A percentile compares a stretch with the other conserved stretches of the same genome.
Conservation (phyloP, 2,113 vertebrate species). For the Vanacampus margaritifer region DNA sequence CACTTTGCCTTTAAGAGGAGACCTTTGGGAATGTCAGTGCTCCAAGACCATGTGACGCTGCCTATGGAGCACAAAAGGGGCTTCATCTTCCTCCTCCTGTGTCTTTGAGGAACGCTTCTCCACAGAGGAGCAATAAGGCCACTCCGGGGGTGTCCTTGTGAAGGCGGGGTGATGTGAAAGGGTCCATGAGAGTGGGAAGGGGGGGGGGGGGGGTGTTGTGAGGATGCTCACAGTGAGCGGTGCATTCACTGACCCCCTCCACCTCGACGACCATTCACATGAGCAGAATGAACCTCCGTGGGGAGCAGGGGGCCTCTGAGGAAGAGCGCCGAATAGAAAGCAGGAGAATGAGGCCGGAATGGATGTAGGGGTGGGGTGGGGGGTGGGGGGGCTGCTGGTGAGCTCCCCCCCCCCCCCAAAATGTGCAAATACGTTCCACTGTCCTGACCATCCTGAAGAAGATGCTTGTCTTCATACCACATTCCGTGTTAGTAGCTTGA, state of each 20-base stretch:
- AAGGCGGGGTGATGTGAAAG: slow-evolving; percentile 50
- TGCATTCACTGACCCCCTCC: slow-evolving; percentile 63
- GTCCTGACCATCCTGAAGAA: not conserved
- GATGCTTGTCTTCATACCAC: not conserved
- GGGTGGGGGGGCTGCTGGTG: not conserved
- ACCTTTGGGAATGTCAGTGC: slow-evolving; percentile 5
- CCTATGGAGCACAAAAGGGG: slow-evolving; percentile 61
- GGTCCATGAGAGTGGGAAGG: slow-evolving; percentile 48
- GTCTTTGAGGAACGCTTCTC: slow-evolving; percentile 57
- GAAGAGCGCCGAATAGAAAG: slow-evolving; percentile 50
- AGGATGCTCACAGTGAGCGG: slow-evolving; percentile 67
- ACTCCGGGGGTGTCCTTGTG: slow-evolving; percentile 40
- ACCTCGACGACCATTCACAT: slow-evolving; percentile 38
- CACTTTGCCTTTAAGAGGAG: slow-evolving; percentile 1
- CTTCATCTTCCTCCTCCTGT: slow-evolving; percentile 36
- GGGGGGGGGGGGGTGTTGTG: slow-evolving; percentile 49
- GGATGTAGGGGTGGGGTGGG: slow-evolving; percentile 7
- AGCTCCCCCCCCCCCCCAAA: not conserved
- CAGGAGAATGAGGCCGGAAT: slow-evolving; percentile 41
- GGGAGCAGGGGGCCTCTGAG: slow-evolving; percentile 51
- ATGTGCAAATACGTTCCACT: not conserved
- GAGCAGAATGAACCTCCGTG: slow-evolving; percentile 64
- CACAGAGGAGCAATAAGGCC: slow-evolving; percentile 58
- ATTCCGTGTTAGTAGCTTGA: not conserved
- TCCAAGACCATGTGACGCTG: slow-evolving; percentile 43